A percentile compares a stretch with the other conserved stretches of the same genome.
Evolutionary conservation across 2,797 vertebrate genomes (phyloP).

Genomic region (Sitta carolinensis): DNA sequence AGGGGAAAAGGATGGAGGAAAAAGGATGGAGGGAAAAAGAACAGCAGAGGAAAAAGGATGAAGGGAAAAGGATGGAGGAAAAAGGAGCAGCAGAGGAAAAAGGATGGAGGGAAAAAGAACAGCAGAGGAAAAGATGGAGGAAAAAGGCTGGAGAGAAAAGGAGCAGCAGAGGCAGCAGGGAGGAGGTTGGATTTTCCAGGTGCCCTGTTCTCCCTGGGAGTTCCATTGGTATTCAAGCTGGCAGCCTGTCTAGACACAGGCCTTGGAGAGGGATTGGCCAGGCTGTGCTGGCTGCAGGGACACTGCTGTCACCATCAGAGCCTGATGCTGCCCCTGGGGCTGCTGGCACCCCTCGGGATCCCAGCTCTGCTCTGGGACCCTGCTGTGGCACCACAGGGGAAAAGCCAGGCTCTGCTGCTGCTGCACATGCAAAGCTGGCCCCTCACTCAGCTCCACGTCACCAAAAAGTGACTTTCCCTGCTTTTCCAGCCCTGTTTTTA

Average conservation of each 20-base stretch:
- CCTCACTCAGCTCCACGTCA: accelerated
- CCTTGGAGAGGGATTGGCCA: slow-evolving; percentile 55
- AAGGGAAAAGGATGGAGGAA: too few relatives aligned
- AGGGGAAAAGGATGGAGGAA: too few relatives aligned
- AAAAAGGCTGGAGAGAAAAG: too few relatives aligned
- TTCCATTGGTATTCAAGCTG: slow-evolving; percentile 69
- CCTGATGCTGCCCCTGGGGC: slow-evolving; percentile 12
- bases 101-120: too few relatives aligned
- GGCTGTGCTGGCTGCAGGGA: slow-evolving; percentile 41
- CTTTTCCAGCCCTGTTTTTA: neutral
- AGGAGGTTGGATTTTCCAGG: neutral
- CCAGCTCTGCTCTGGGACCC: neutral
- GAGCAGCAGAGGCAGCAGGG: neutral
- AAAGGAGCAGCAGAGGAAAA: too few relatives aligned
- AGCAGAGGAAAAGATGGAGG: neutral
- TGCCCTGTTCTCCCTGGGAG: neutral
- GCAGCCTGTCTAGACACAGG: slow-evolving; percentile 71
- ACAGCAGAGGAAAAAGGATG: neutral
- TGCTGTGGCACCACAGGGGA: neutral
- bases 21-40: neutral
- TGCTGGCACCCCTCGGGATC: neutral
- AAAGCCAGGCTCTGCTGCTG: neutral
- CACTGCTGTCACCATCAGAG: slow-evolving; percentile 62
- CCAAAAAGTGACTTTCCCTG: neutral
- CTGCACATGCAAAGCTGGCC: accelerated